Base-by-base conservation (phyloP, 92 coral and sea anemone species). In the Palythoa heliodiscus region DNA sequence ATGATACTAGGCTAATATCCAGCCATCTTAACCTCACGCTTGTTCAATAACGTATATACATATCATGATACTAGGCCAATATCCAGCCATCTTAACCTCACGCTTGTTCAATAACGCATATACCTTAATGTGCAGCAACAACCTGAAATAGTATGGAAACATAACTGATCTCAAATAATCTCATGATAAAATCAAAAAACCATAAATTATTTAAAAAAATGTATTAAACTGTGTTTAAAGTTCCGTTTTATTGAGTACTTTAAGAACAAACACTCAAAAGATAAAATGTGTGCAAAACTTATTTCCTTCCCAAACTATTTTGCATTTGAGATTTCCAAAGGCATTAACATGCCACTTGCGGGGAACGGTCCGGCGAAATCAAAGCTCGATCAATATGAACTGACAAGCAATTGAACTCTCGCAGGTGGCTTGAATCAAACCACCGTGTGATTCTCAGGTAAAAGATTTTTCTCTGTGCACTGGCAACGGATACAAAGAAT, bases 391-490 rank as follows among this genome's bases (percentile, higher is more conserved):
- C 22, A 37, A 57, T 15, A 24, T 53, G 29, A 2, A 57, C 16
- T 72, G 76, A 55, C 50, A 60, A 53, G 20, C 70, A 77, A 14
- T 17, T 53, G n/a, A 54, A 7, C 15, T 16, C 23, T 25, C 0
- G 84, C 84, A 80, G 84, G 84, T 80, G 84, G 84, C 40, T 25
- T 29, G 60, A 80, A 13, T 80, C 81, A 12, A 12, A 53, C 57
- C 63, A 75, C 73, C 83, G 72, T 78, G 73, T 43, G 39, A 11
- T 22, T 20, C 0, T 25, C 54, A 15, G 83, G 83, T 66, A 3
- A 16, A 38, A 19, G 25, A 23, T 54, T 19, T 48, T 48, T 52
- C 64, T 58, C 24, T 4, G 23, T 40, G 64, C 55, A 67, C 84
- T 66, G 57, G 84, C 15, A 4, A 43, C 84, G 23, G 15, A 13